phyloP scores from a whole-genome alignment of 2,888 invertebrate genomes.

The Protodeltote pygarga region DNA sequence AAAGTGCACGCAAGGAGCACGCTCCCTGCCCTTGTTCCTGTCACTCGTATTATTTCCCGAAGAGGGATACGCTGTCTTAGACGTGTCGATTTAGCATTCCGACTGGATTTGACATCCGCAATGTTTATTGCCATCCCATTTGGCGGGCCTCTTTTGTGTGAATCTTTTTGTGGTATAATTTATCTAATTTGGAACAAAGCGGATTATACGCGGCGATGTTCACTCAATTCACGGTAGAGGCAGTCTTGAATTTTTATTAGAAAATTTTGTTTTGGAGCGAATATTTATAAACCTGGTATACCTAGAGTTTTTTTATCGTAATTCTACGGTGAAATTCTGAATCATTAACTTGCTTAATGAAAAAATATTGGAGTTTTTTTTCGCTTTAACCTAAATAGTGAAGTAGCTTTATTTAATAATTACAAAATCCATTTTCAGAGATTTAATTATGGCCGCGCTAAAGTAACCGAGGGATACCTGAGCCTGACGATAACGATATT shows the following conservation, averaged over 20 bases:
- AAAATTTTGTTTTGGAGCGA: constrained; percentile 31
- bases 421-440: constrained; percentile 38
- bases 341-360: constrained; percentile 31
- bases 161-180: constrained; percentile 79
- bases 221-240: constrained; percentile 54
- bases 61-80: constrained; percentile 57
- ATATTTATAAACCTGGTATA: constrained; percentile 20
- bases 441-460: constrained; percentile 40
- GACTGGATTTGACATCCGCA: constrained; percentile 77
- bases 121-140: constrained; percentile 76
- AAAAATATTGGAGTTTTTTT: constrained; percentile 27
- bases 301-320: constrained; percentile 7
- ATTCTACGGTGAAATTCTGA: constrained; percentile 11
- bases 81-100: constrained; percentile 74
- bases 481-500: background rate
- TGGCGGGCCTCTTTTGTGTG: constrained; percentile 69
- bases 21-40: too few relatives aligned
- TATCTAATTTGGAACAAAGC: constrained; percentile 81
- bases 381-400: constrained; percentile 27
- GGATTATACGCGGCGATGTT: constrained; percentile 66
- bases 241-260: constrained; percentile 46
- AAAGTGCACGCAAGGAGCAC: too few relatives aligned
- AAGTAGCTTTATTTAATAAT: constrained; percentile 37
- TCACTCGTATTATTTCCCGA: constrained; percentile 38
- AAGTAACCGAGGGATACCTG: constrained; percentile 12